Evolutionary conservation across 2,113 vertebrate genomes (phyloP), one percentile per base, ranked within the genome.

Genomic region (Argyrosomus japonicus): DNA sequence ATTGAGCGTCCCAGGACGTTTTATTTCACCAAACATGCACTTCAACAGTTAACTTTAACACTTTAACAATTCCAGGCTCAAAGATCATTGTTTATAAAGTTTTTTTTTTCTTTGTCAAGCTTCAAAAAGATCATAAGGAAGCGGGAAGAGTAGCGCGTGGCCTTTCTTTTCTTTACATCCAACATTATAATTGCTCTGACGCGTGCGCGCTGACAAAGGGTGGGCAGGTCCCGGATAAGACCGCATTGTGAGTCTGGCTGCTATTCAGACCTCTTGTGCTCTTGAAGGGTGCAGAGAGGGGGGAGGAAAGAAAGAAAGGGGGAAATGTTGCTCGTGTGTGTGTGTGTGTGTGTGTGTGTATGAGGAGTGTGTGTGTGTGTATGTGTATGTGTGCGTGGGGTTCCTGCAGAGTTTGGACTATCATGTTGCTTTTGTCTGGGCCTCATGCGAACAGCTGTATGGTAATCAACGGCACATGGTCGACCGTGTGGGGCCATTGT

Each of bases 371-470:
- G 79, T 10, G 83, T 8, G 76, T 3, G n/a, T n/a, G n/a, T n/a
- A n/a, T 12, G 63, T 3, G 79, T 10, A 78, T 8, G 76, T 3
- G 25, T 10, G 53, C 18, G 40, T 56, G 43, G 63, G 63, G 47
- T n/a, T 58, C 29, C 50, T 56, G 53, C 50, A 23, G 79, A 71
- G 83, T 81, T 83, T 70, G 80, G 79, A 69, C 87, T 86, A 87
- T 92, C 88, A 80, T 86, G 85, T 92, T 88, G 87, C 89, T 63
- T 93, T 95, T 94, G 91, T 94, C 82, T 90, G 86, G 88, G 78
- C 57, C 89, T 89, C 89, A 85, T 89, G 83, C 75, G 89, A 93
- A 95, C 95, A 95, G 95, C 95, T 96, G 95, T 95, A 96, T 96
- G 95, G 65, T 95, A 95, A 95, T 95, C 72, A 87, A 75, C 77